Conservation (phyloP, 2,113 vertebrate species). For the Dascyllus trimaculatus region DNA sequence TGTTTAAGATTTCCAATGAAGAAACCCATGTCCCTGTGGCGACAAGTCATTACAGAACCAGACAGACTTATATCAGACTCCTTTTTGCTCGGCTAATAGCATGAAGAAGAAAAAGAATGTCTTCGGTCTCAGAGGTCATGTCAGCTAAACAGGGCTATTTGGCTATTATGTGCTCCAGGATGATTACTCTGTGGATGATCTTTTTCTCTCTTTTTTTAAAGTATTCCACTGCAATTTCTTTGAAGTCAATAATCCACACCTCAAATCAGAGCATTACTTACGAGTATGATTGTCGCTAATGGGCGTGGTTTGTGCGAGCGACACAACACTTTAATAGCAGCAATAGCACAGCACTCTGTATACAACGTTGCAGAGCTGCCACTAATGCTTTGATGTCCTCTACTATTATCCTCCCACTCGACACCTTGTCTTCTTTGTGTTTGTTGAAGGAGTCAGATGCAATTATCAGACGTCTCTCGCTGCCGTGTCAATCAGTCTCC, state of each 20-base stretch:
- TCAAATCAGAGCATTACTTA: constrained; percentile 50
- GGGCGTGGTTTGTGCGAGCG: constrained; percentile 33
- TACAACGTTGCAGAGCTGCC: constrained; percentile 44
- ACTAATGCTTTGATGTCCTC: constrained; percentile 61
- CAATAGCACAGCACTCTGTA: constrained; percentile 36
- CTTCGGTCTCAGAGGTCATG: constrained; percentile 45
- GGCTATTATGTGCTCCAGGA: constrained; percentile 42
- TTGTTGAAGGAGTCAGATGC: constrained; percentile 58
- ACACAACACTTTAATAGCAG: constrained; percentile 19
- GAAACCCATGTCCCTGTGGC: constrained; percentile 68
- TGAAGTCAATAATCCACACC: constrained; percentile 60
- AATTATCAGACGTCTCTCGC: constrained; percentile 63
- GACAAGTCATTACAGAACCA: constrained; percentile 70
- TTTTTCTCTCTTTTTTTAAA: constrained; percentile 16
- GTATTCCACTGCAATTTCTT: constrained; percentile 43
- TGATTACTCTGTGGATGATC: constrained; percentile 44
- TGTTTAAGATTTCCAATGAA: constrained; percentile 83
- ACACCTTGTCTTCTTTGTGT: constrained; percentile 65
- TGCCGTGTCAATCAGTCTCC: constrained; percentile 49
- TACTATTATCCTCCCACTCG: constrained; percentile 64
- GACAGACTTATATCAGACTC: constrained; percentile 65
- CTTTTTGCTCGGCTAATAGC: constrained; percentile 59
- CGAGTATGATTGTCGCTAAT: constrained; percentile 49
- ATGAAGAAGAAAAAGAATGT: constrained; percentile 20
- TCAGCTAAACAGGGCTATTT: constrained; percentile 54